Percentiles rank a stretch among this genome's conserved stretches.
Evolutionary conservation across 2,888 invertebrate genomes (phyloP).

Genomic region (Pyralis farinalis): DNA sequence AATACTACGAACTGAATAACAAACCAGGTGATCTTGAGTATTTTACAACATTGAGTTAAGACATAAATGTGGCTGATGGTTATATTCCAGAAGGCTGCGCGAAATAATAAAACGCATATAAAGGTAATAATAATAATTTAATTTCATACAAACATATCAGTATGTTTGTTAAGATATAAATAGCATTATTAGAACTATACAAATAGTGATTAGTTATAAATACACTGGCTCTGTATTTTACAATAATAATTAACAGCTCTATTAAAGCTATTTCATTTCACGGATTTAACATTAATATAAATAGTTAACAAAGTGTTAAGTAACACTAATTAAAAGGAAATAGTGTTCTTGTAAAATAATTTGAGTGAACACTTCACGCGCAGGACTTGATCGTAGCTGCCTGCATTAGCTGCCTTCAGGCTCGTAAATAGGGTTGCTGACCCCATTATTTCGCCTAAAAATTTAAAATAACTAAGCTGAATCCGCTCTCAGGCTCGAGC

Average conservation of each 20-base stretch:
- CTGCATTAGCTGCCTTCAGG: constrained; percentile 24
- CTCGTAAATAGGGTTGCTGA: neutral
- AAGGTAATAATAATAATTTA: constrained; percentile 72
- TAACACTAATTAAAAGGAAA: constrained; percentile 71
- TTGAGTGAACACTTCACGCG: constrained; percentile 38
- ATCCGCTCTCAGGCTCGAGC: neutral
- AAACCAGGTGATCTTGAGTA: too few species aligned
- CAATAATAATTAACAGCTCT: constrained; percentile 73
- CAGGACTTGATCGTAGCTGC: constrained; percentile 11
- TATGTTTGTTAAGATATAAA: constrained; percentile 69
- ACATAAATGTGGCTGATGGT: too few species aligned
- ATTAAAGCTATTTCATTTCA: constrained; percentile 74
- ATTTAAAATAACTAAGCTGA: neutral
- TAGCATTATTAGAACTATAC: constrained; percentile 77
- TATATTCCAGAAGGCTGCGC: too few species aligned
- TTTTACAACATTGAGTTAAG: too few species aligned
- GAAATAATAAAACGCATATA: constrained; percentile 33
- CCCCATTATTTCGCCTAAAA: neutral
- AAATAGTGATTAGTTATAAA: constrained; percentile 79
- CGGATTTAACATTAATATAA: constrained; percentile 77
- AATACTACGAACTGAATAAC: too few species aligned
- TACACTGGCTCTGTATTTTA: constrained; percentile 78
- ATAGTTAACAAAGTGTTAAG: constrained; percentile 77
- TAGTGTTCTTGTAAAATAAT: constrained; percentile 57
- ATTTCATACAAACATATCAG: constrained; percentile 67